Base-by-base conservation (phyloP, 1,140 invertebrate genomes). In the Hermetia illucens region DNA sequence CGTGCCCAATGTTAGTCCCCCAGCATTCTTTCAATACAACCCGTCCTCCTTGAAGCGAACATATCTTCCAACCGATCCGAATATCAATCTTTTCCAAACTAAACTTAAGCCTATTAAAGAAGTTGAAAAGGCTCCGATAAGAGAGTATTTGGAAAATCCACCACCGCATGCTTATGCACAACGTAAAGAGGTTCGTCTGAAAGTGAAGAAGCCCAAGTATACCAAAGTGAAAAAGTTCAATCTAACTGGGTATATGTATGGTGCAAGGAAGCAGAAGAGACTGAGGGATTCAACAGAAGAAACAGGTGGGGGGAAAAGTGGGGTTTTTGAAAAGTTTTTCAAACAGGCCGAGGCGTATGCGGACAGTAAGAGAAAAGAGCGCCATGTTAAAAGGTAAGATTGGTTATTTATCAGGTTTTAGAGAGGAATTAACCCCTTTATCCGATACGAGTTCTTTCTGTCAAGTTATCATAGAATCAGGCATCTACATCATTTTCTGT, bases 191-290 rank as follows among this genome's bases (percentile, higher is more conserved):
- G 24, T 25, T 8, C 24, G 24, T 25, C 24, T n/a, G n/a, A 25
- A 25, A 25, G 24, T 25, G n/a, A 45, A 53, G 19, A 52, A 53
- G 13, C 56, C 56, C 0, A 48, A 44, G 15, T 3, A 34, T 40
- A 5, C 55, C 51, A 44, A 48, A 5, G 50, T 56, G 0, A 48
- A 42, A 15, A 59, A 58, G 27, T 59, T 59, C 27, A 58, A 59
- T 31, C 44, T 59, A 2, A 56, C 54, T 12, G 46, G 53, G 2
- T 59, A 53, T 52, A 3, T 58, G 47, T 27, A 48, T 44, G 19
- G 50, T 8, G n/a, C 43, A 25, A 37, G n/a, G 21, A 16, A n/a
- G 48, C 42, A 31, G 42, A 5, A 34, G 5, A 18, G 8, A 8
- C 17, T n/a, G n/a, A n/a, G n/a, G n/a, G n/a, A n/a, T n/a, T n/a